These are phyloP conservation scores for Coptotermes formosanus DNA, from an alignment of 1,140 invertebrate genomes.

Conservation along the genomic window DNA sequence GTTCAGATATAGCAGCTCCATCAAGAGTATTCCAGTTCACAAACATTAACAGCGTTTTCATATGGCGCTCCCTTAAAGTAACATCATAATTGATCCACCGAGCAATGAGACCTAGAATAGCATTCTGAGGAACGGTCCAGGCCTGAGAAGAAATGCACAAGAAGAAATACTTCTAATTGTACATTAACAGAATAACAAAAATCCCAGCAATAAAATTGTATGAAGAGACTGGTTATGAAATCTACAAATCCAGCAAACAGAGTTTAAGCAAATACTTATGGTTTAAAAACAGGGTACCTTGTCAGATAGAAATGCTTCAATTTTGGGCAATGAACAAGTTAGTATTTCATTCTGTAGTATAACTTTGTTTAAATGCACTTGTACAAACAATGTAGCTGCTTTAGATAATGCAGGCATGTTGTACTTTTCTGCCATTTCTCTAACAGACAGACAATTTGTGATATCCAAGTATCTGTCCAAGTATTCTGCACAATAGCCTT, in stretches of 20 bases:
- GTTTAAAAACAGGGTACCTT: slow-evolving; percentile 43
- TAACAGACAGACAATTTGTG: slow-evolving; percentile 56
- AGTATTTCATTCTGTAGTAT: slow-evolving; percentile 49
- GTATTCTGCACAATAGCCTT: slow-evolving; percentile 64
- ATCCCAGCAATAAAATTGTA: background rate
- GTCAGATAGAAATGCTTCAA: slow-evolving; percentile 51
- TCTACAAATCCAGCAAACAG: background rate
- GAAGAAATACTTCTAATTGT: too few relatives aligned
- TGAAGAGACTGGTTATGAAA: background rate
- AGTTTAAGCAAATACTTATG: background rate
- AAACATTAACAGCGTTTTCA: slow-evolving; percentile 53
- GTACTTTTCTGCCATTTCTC: slow-evolving; percentile 56
- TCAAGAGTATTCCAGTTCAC: slow-evolving; percentile 51
- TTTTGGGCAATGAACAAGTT: slow-evolving; percentile 51
- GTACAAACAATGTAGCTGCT: slow-evolving; percentile 50
- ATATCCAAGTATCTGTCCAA: slow-evolving; percentile 60
- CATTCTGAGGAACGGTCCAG: slow-evolving; percentile 42
- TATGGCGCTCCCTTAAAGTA: slow-evolving; percentile 50
- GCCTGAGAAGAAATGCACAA: slow-evolving; percentile 35
- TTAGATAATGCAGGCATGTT: slow-evolving; percentile 51
- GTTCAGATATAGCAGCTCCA: slow-evolving; percentile 48
- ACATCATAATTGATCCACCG: slow-evolving; percentile 55
- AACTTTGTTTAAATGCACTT: slow-evolving; percentile 53
- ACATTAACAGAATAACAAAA: too few relatives aligned
- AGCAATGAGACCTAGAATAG: slow-evolving; percentile 50